Percentiles rank a stretch among this genome's conserved stretches.
Evolutionary conservation across 1,140 invertebrate species (phyloP).

Genomic region (Euura saliciscinereae): DNA sequence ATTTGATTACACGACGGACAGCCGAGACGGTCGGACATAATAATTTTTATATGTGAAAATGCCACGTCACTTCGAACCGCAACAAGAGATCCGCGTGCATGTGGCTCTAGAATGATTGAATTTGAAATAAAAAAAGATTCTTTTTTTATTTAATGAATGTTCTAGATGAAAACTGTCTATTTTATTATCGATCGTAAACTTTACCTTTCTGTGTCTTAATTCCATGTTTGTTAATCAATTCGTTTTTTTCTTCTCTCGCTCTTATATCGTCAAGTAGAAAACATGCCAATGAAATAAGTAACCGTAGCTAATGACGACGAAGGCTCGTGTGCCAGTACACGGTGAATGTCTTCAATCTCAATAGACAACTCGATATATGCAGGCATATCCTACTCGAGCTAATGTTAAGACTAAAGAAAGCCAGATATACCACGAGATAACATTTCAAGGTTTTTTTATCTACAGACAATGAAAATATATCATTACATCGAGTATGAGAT

Average conservation of each 20-base stretch:
- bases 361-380: not conserved
- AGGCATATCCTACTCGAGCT: not conserved
- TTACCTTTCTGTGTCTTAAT: slow-evolving; percentile 9
- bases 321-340: too few species aligned
- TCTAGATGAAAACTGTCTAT: too few species aligned
- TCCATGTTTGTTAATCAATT: not conserved
- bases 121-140: too few species aligned
- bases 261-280: too few species aligned
- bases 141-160: too few species aligned
- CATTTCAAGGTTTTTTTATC: slow-evolving; percentile 3
- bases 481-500: not conserved
- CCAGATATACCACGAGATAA: not conserved
- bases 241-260: too few species aligned
- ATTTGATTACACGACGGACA: not conserved
- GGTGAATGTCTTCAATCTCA: not conserved
- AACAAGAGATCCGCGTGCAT: too few species aligned
- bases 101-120: too few species aligned
- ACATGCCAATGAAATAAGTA: too few species aligned
- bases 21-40: not conserved
- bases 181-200: not conserved
- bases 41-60: not conserved
- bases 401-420: not conserved
- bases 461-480: not conserved
- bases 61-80: not conserved
- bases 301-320: too few species aligned